Evolutionary conservation across 1,140 invertebrate species (phyloP).

Genomic region (Tetramorium simillimum): DNA sequence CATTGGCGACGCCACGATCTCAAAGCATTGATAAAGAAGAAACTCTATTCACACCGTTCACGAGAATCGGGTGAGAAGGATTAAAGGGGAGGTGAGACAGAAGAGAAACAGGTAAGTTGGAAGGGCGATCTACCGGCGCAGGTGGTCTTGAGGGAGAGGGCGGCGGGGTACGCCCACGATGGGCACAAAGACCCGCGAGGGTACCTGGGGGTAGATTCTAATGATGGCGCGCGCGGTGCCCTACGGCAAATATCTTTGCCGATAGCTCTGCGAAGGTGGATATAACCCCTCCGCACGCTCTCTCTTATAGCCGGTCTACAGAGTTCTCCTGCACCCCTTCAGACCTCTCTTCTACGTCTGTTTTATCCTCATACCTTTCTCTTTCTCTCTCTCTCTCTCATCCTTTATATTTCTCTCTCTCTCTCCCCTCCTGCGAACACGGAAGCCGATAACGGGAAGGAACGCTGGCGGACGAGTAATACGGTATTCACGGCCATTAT

Average conservation of each 20-base stretch:
- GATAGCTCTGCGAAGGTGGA: slow-evolving; percentile 53
- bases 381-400: neutral
- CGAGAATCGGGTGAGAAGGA: neutral
- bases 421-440: neutral
- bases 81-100: neutral
- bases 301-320: slow-evolving; percentile 18
- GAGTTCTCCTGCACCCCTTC: neutral
- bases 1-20: slow-evolving; percentile 57
- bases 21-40: slow-evolving; percentile 70
- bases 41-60: slow-evolving; percentile 57
- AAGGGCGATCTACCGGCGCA: slow-evolving; percentile 25
- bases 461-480: slow-evolving; percentile 49
- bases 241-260: slow-evolving; percentile 67
- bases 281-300: slow-evolving; percentile 33
- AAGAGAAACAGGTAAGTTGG: neutral
- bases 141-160: neutral
- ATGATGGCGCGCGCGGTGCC: slow-evolving; percentile 68
- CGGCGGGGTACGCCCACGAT: neutral
- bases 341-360: neutral
- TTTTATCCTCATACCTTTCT: neutral
- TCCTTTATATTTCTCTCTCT: neutral
- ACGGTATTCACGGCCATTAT: slow-evolving; percentile 63
- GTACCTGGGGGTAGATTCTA: slow-evolving; percentile 70
- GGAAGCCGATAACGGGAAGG: slow-evolving; percentile 46
- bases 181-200: slow-evolving; percentile 65